Base-by-base conservation (phyloP, 1,140 invertebrate species). In the Zaprionus taronus region DNA sequence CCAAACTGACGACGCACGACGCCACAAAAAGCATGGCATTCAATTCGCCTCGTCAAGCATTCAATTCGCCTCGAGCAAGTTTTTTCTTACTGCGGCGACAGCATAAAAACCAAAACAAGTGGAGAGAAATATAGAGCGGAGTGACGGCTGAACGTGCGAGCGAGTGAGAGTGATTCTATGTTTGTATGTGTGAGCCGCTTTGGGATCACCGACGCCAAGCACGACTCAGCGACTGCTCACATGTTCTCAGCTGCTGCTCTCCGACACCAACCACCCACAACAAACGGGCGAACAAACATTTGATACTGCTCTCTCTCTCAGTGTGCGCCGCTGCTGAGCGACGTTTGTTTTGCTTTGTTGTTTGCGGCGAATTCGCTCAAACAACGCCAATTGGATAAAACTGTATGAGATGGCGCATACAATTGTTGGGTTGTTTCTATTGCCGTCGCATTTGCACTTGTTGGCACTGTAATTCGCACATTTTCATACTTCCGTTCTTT, bases 341-440 rank as follows among this genome's bases (percentile, higher is more conserved):
- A 64, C 14, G 64, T 62, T 72, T 82, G 72, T 73, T 73, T 67
- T 63, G 47, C 44, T 78, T 78, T 57, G 41, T 77, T 61, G 57
- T 80, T 34, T 79, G 75, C 79, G 81, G 85, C 85, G 85, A 90
- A 90, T 81, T 91, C 86, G 76, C 86, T 89, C 84, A 81, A 89
- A 89, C 79, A 89, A 89, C 66, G 84, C 85, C 81, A 63, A 80
- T 82, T 63, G 77, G 72, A 81, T 81, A 81, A 79, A 61, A 47
- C 17, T 44, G 74, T 77, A 22, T 38, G 78, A 79, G 56, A 81
- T 63, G 41, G 80, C 77, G 60, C 22, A 51, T 55, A 80, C 63
- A 38, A 64, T 78, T 56, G 26, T 47, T 22, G 34, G 64, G 51
- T 28, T 44, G 60, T 63, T n/a, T 47, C 4, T 72, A 63, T 65